phyloP scores from a whole-genome alignment of 2,113 vertebrate genomes.

The Petromus typicus region DNA sequence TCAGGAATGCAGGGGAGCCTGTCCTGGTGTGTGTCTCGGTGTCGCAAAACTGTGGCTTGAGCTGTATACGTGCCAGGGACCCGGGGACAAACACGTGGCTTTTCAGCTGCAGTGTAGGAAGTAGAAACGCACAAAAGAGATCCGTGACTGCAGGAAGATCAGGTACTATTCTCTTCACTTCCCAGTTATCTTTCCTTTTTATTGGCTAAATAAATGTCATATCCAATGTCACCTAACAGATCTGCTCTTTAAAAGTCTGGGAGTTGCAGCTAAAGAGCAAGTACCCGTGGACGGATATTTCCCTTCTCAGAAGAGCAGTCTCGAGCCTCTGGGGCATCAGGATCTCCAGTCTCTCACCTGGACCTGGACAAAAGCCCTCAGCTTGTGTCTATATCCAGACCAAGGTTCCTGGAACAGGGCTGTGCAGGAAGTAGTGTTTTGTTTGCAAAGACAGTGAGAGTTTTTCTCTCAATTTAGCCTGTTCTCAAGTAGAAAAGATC shows the following conservation, averaged over 20 bases:
- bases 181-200: neutral
- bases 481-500: neutral
- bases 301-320: accelerated
- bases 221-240: neutral
- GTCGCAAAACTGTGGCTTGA: neutral
- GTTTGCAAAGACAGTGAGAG: neutral
- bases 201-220: too few relatives aligned
- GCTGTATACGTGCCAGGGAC: neutral
- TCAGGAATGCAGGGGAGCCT: neutral
- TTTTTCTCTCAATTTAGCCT: neutral
- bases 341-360: accelerated
- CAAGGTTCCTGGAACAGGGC: accelerated
- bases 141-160: neutral
- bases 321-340: accelerated
- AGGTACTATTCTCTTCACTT: neutral
- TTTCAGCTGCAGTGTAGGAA: neutral
- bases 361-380: accelerated
- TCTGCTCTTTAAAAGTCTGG: neutral
- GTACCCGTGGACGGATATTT: too few relatives aligned
- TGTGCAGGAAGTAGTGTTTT: accelerated
- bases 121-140: neutral
- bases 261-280: neutral
- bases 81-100: neutral
- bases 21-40: too few relatives aligned
- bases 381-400: neutral